Conservation (phyloP, 2,113 vertebrate species). For the Piaya cayana region DNA sequence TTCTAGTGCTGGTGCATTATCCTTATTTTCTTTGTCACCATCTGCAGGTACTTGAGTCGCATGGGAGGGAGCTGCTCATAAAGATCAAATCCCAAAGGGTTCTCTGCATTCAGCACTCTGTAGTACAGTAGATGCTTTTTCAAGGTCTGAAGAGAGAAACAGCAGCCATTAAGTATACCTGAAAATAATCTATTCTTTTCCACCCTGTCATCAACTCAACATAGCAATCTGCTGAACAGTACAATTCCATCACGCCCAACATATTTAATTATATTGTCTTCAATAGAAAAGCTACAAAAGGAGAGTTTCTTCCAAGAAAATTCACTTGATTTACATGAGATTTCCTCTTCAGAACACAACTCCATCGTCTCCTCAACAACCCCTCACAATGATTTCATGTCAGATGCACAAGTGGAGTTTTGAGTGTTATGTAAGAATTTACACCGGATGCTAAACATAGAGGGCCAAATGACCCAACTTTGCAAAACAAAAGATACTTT, state of each 20-base stretch:
- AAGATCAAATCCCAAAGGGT: slow-evolving; percentile 84
- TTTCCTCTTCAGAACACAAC: background rate
- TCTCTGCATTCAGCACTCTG: slow-evolving; percentile 77
- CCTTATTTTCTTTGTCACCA: slow-evolving; percentile 27
- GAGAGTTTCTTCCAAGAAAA: background rate
- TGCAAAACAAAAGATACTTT: background rate
- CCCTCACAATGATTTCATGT: background rate
- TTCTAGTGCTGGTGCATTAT: background rate
- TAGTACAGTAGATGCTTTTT: slow-evolving; percentile 90
- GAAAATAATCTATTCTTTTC: background rate
- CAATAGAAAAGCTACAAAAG: background rate
- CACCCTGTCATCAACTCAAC: background rate
- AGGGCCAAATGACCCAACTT: background rate
- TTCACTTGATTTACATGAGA: too few relatives aligned
- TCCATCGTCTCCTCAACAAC: background rate
- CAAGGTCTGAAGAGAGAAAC: slow-evolving; percentile 77
- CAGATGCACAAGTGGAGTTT: background rate
- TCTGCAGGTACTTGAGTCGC: slow-evolving; percentile 82
- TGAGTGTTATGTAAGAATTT: background rate
- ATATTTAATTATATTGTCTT: background rate
- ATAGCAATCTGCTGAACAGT: background rate
- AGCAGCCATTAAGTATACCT: background rate
- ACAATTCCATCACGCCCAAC: background rate
- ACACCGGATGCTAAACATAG: background rate
- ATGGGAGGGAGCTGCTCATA: slow-evolving; percentile 85